Percentiles rank a stretch among this genome's conserved stretches.
These are phyloP conservation scores for Malurus elegans DNA, from an alignment of 2,113 vertebrate genomes.

Conservation along the genomic window DNA sequence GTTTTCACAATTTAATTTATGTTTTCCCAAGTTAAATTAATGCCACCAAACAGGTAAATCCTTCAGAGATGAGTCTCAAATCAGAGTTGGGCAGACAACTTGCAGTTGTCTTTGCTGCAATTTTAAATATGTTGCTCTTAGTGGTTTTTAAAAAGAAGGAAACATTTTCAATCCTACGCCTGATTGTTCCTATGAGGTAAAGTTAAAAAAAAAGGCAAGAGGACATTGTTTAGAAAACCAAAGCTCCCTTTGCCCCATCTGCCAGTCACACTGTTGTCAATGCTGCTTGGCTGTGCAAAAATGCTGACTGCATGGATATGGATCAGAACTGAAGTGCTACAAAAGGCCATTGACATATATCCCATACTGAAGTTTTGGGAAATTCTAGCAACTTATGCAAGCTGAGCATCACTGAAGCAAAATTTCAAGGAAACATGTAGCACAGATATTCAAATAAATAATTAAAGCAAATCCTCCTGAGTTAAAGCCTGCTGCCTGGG, in stretches of 20 bases:
- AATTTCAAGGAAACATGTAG: background rate
- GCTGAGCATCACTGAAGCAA: background rate
- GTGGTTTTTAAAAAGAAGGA: slow-evolving; percentile 28
- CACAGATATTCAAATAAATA: background rate
- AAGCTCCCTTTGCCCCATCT: background rate
- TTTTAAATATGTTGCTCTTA: slow-evolving; percentile 34
- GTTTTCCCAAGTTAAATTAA: slow-evolving; percentile 54
- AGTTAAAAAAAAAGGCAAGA: background rate
- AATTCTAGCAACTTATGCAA: background rate
- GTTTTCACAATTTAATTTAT: slow-evolving; percentile 56
- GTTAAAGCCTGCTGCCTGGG: background rate
- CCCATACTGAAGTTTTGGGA: background rate
- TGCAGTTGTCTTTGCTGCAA: background rate
- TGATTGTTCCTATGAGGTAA: slow-evolving; percentile 1
- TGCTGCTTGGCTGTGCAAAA: background rate
- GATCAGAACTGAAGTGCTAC: background rate
- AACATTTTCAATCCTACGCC: background rate
- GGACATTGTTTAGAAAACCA: background rate
- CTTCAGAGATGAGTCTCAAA: slow-evolving; percentile 57
- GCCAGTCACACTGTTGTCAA: background rate
- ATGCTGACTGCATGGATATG: background rate
- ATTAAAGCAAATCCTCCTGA: background rate
- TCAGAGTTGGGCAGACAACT: background rate
- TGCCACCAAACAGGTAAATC: slow-evolving; percentile 26
- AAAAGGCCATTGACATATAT: background rate